phyloP scores from a whole-genome alignment of 2,888 invertebrate species.

The Hirtodrosophila cameraria region DNA sequence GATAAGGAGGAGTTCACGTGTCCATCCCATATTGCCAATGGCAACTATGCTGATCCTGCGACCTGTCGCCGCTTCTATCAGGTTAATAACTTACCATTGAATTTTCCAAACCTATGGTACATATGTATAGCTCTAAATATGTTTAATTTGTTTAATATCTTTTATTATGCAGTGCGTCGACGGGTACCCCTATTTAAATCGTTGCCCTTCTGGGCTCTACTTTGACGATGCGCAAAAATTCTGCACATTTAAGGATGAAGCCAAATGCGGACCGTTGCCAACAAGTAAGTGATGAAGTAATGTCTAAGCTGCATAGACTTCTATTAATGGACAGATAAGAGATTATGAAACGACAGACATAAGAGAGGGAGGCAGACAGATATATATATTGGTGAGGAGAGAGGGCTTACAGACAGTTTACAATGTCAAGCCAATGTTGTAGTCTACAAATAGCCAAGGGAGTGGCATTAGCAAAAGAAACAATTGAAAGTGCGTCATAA shows the following conservation, averaged over 20 bases:
- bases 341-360: background rate
- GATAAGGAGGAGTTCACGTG: conserved; percentile 89
- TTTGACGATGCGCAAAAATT: conserved; percentile 95
- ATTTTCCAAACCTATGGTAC: no score
- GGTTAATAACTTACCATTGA: conserved; percentile 86
- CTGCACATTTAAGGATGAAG: conserved; percentile 95
- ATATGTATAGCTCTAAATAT: no score
- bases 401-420: conserved; percentile 2
- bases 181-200: conserved; percentile 93
- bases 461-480: conserved; percentile 48
- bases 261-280: conserved; percentile 94
- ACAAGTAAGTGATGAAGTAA: conserved; percentile 88
- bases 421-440: conserved; percentile 42
- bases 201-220: conserved; percentile 94
- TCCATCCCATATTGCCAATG: conserved; percentile 93
- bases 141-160: no score
- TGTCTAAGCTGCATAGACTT: conserved; percentile 32
- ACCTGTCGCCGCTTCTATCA: conserved; percentile 95
- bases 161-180: conserved; percentile 91
- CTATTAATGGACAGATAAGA: conserved; percentile 38
- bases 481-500: conserved; percentile 77
- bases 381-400: background rate
- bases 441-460: conserved; percentile 41
- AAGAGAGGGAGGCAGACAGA: background rate
- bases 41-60: conserved; percentile 94